Evolutionary conservation across 2,888 invertebrate genomes (phyloP).

Genomic region (Athetis lepigone): DNA sequence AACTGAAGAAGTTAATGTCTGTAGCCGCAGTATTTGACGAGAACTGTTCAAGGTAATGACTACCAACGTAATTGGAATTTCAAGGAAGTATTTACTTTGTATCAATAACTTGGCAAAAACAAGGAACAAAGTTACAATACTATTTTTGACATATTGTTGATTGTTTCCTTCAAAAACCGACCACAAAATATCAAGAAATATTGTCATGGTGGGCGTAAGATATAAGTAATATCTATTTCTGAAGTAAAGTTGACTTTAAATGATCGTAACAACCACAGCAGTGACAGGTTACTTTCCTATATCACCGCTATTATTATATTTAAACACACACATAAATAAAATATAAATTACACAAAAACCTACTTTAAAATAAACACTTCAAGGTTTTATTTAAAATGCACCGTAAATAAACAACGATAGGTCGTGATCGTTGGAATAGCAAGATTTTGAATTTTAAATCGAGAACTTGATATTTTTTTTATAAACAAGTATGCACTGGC

Average conservation of each 20-base stretch:
- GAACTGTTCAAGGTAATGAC: too few species aligned
- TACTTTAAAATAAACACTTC: conserved; percentile 25
- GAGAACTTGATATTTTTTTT: conserved; percentile 61
- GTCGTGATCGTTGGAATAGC: conserved; percentile 68
- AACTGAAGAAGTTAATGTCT: neutral
- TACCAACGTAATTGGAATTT: neutral
- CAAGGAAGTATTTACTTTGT: neutral
- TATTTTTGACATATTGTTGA: conserved; percentile 1
- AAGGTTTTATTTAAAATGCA: conserved; percentile 46
- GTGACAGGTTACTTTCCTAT: conserved; percentile 48
- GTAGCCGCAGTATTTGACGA: too few species aligned
- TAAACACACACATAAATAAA: conserved; percentile 37
- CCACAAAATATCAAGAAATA: neutral
- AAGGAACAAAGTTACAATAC: neutral
- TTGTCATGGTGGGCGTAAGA: neutral
- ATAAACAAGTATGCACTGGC: conserved; percentile 47
- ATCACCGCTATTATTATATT: conserved; percentile 45
- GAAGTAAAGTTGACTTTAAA: conserved; percentile 53
- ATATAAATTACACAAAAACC: conserved; percentile 24
- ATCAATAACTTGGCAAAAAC: too few species aligned
- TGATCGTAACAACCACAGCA: conserved; percentile 37
- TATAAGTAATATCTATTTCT: neutral
- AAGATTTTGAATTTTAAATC: conserved; percentile 73
- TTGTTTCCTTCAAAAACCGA: neutral
- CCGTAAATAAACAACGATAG: conserved; percentile 37